Evolutionary conservation across 2,888 invertebrate genomes (phyloP).

Genomic region (Acanthococcus lagerstroemiae): DNA sequence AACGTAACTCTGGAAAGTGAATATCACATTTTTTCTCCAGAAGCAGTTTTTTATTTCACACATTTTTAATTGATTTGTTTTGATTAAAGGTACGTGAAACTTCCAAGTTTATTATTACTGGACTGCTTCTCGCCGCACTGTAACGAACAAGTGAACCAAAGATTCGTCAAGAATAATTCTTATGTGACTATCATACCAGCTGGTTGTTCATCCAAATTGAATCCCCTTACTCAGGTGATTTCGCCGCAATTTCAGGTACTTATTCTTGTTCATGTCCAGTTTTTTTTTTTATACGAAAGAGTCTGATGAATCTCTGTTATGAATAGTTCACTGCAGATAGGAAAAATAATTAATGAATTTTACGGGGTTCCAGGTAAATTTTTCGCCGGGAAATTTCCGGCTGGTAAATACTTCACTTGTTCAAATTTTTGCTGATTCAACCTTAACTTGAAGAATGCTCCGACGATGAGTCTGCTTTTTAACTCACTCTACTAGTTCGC

Average conservation of each 20-base stretch:
- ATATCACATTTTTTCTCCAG: background rate
- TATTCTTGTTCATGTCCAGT: background rate
- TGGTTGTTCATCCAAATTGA: conserved; percentile 12
- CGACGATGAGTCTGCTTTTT: no score
- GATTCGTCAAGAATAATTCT: conserved; percentile 3
- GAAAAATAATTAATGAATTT: no score
- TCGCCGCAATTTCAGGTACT: conserved; percentile 5
- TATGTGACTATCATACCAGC: background rate
- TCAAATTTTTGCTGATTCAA: no score
- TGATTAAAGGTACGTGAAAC: background rate
- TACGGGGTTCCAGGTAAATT: no score
- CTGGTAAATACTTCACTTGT: no score
- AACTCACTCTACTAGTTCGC: no score
- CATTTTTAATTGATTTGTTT: background rate
- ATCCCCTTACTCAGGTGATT: conserved; percentile 9
- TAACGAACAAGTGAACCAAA: background rate
- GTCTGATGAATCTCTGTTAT: background rate
- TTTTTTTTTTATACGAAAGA: background rate
- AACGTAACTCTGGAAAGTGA: no score
- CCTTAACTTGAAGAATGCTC: no score
- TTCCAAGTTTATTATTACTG: background rate
- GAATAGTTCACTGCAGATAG: no score
- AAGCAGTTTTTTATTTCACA: background rate
- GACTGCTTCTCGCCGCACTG: conserved; percentile 8
- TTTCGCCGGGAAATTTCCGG: background rate